phyloP scores from a whole-genome alignment of 2,888 invertebrate genomes.

The Leucophenga montana region DNA sequence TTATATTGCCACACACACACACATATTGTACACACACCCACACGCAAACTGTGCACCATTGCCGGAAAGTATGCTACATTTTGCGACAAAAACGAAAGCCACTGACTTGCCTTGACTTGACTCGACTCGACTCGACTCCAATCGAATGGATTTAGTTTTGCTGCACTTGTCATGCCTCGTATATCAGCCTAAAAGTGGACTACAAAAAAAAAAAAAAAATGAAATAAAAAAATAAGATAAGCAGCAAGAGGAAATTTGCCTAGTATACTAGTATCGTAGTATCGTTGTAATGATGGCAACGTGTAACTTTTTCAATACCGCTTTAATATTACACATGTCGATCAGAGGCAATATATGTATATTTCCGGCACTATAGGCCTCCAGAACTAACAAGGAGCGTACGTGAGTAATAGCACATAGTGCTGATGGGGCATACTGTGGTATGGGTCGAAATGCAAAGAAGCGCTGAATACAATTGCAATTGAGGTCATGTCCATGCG shows the following conservation, averaged over 20 bases:
- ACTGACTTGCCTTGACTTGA: neutral
- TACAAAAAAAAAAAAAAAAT: slow-evolving; percentile 1
- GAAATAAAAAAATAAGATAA: neutral
- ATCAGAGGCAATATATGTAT: neutral
- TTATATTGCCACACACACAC: neutral
- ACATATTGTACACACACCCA: neutral
- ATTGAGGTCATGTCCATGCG: slow-evolving; percentile 68
- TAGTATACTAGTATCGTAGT: neutral
- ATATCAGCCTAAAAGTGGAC: slow-evolving; percentile 65
- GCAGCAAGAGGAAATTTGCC: neutral
- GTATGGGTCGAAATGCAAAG: neutral
- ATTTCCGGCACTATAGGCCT: neutral
- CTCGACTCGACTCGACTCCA: neutral
- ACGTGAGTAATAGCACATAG: neutral
- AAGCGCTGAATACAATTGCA: slow-evolving; percentile 39
- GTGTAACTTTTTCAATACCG: slow-evolving; percentile 45
- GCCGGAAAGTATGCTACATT: slow-evolving; percentile 10
- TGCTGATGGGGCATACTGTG: no score
- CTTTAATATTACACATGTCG: slow-evolving; percentile 17
- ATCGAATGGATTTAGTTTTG: slow-evolving; percentile 15
- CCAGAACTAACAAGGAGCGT: no score
- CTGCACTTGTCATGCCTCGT: slow-evolving; percentile 46
- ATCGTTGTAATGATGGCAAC: slow-evolving; percentile 47
- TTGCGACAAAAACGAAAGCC: slow-evolving; percentile 4
- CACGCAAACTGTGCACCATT: neutral